Base-by-base conservation (phyloP, 2,888 invertebrate genomes). In the Dione vanillae region DNA sequence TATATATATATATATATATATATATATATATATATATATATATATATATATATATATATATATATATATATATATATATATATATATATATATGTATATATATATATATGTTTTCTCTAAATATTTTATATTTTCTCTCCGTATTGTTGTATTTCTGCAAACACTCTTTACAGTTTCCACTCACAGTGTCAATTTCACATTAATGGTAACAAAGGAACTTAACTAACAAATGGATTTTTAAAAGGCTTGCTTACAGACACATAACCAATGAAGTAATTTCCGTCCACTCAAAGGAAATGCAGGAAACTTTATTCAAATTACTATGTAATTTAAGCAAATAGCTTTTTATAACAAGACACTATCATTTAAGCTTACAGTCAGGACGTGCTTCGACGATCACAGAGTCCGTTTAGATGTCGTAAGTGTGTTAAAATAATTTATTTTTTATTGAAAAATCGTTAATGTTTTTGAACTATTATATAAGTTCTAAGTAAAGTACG, bases 261-360 rank as follows among this genome's bases (percentile, higher is more conserved):
- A 27, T 20, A 61, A 61, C 61, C 61, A 61, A 61, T 61, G 61
- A 45, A 16, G 45, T 61, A 61, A 61, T 45, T 61, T 61, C 61
- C 61, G 45, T 45, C n/a, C 43, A 61, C 27, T 61, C 27, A 61
- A 61, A 61, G 61, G 45, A 61, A 45, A 27, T 45, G 43, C 45
- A 45, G 41, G 59, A 9, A 3, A 61, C 8, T n/a, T 61, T 61
- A 45, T 59, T 59, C 27, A 61, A 45, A 64, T 40, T 64, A 51
- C 49, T 37, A 19, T 49, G 47, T 47, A 64, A 61, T 61, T 43
- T 61, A 61, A 45, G 20, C 40, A 45, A 64, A 49, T 47, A 64
- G 62, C 47, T 37, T 64, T 64, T 62, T 64, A 43, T 64, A 49
- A 64, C 49, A 37, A 51, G 64, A 2, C 64, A 64, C 40, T 64